These are phyloP conservation scores for Ceryle rudis DNA, from an alignment of 2,797 vertebrate species.

Conservation along the genomic window DNA sequence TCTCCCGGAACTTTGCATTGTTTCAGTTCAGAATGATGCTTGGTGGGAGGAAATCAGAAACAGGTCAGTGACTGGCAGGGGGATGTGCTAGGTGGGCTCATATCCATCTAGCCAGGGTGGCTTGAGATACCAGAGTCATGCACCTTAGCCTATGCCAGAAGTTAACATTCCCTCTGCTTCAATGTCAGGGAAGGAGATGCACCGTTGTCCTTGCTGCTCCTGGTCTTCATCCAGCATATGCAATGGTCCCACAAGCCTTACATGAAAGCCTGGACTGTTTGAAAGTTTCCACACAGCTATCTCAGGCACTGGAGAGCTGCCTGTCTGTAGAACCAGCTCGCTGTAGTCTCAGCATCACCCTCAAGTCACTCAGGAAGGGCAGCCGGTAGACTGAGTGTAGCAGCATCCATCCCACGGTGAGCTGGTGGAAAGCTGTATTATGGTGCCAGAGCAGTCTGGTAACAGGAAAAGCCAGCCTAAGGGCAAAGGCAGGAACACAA, in stretches of 20 bases:
- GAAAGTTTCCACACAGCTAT: not conserved
- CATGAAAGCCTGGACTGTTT: not conserved
- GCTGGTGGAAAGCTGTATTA: not conserved
- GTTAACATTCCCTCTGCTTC: fast-evolving
- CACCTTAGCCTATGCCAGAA: not conserved
- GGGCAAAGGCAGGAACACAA: not conserved
- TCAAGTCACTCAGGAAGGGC: not conserved
- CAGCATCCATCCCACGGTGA: not conserved
- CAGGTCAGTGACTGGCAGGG: not conserved
- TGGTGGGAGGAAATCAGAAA: not conserved
- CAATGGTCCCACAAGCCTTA: fast-evolving
- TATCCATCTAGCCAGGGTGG: not conserved
- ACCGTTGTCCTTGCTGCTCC: not conserved
- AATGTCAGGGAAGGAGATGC: not conserved
- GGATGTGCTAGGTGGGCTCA: not conserved
- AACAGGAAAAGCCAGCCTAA: conserved; percentile 43
- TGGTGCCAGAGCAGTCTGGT: not conserved
- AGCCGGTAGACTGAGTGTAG: not conserved
- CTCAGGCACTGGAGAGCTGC: not conserved
- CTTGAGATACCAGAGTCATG: not conserved
- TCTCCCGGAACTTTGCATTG: not conserved
- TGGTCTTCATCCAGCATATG: not conserved
- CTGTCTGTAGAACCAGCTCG: not conserved
- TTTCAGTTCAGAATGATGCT: not conserved
- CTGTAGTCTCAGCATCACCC: not conserved